Percentiles rank a stretch among this genome's conserved stretches.
Conservation (phyloP, 2,797 vertebrate species). For the Tokudaia muenninki region DNA sequence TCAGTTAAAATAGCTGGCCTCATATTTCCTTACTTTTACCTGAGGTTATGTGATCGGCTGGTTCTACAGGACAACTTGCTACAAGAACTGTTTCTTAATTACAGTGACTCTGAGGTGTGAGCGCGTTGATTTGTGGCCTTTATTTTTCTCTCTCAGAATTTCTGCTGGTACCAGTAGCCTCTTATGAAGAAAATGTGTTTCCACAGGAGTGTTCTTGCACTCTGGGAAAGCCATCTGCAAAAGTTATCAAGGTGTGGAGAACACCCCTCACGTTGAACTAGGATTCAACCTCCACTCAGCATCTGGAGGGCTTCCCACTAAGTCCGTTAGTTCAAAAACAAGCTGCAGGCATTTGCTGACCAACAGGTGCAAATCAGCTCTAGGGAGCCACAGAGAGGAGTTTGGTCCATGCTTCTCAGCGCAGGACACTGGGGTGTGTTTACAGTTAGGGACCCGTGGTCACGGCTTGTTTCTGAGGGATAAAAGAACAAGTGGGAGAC, state of each 20-base stretch:
- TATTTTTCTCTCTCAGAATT: slow-evolving; percentile 70
- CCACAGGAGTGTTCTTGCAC: background rate
- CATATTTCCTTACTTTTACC: slow-evolving; percentile 71
- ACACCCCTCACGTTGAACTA: background rate
- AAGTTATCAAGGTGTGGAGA: slow-evolving; percentile 55
- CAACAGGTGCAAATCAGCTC: slow-evolving; percentile 55
- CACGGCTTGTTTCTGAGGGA: slow-evolving; percentile 55
- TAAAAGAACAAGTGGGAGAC: slow-evolving; percentile 57
- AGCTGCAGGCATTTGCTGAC: background rate
- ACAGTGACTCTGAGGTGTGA: slow-evolving; percentile 66
- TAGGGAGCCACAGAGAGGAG: background rate
- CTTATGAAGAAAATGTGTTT: slow-evolving; percentile 49
- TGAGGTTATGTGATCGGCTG: slow-evolving; percentile 63
- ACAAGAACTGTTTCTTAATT: slow-evolving; percentile 74
- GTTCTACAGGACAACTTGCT: slow-evolving; percentile 14
- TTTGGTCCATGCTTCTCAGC: background rate
- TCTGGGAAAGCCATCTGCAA: slow-evolving; percentile 55
- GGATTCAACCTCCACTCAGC: slow-evolving; percentile 33
- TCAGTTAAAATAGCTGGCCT: slow-evolving; percentile 52
- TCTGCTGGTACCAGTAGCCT: slow-evolving; percentile 73
- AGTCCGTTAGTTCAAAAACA: slow-evolving; percentile 36
- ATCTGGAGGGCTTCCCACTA: slow-evolving; percentile 35
- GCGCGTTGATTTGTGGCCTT: slow-evolving; percentile 72
- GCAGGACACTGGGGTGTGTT: background rate
- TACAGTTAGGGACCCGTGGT: slow-evolving; percentile 25